Conservation (phyloP, 1,140 invertebrate species). For the Delia radicum region DNA sequence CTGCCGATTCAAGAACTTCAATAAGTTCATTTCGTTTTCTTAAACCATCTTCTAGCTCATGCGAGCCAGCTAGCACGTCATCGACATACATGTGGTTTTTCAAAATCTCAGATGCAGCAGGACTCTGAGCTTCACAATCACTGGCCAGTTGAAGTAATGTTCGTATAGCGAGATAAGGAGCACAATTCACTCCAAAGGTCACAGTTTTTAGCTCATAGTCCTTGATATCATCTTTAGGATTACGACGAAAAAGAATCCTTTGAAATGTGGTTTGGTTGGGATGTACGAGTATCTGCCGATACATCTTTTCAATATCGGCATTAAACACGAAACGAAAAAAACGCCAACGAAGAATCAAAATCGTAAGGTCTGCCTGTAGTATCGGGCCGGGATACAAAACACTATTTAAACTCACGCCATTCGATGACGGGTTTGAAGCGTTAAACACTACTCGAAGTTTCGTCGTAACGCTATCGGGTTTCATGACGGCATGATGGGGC, state of each 20-base stretch:
- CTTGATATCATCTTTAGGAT: neutral
- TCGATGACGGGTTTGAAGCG: constrained; percentile 33
- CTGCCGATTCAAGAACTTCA: no score
- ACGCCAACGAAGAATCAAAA: constrained; percentile 24
- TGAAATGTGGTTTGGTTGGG: neutral
- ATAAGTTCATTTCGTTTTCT: no score
- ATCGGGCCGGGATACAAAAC: constrained; percentile 43
- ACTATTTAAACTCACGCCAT: constrained; percentile 42
- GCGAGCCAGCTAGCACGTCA: no score
- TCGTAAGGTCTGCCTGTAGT: constrained; percentile 35
- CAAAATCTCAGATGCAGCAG: neutral
- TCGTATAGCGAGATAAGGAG: neutral
- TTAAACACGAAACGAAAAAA: neutral
- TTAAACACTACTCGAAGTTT: constrained; percentile 42
- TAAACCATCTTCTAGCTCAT: no score
- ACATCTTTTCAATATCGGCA: constrained; percentile 23
- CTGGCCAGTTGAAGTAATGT: constrained; percentile 16
- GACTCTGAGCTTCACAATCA: neutral
- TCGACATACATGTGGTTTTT: constrained; percentile 17
- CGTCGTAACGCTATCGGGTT: constrained; percentile 40
- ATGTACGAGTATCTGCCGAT: neutral
- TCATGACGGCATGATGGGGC: constrained; percentile 47
- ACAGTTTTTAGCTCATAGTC: constrained; percentile 10
- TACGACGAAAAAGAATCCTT: neutral
- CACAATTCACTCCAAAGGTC: constrained; percentile 4